Conservation (phyloP, 2,113 vertebrate species). For the Piprites chloris region DNA sequence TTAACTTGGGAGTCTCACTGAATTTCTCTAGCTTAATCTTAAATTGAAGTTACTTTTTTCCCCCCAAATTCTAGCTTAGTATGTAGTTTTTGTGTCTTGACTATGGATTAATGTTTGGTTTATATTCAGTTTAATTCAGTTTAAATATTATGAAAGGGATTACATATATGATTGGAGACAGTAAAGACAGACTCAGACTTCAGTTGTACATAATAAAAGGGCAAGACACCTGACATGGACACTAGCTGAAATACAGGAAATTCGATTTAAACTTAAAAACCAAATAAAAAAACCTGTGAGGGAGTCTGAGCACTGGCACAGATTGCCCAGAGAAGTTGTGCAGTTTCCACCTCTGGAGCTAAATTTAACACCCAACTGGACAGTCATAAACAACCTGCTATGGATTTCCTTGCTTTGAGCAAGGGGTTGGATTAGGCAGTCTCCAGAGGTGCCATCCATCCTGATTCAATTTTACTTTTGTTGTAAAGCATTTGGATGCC, state of each 20-base stretch:
- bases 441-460: neutral
- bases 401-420: neutral
- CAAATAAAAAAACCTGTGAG: rapidly evolving
- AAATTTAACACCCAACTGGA: neutral
- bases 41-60: neutral
- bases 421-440: neutral
- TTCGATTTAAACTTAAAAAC: neutral
- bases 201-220: neutral
- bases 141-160: neutral
- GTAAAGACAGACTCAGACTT: neutral
- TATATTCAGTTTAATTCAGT: neutral
- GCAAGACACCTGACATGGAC: neutral
- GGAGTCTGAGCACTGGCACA: neutral
- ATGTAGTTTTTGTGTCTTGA: neutral
- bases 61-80: neutral
- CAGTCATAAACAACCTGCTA: neutral
- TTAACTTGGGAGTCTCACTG: neutral
- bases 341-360: neutral
- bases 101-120: neutral
- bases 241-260: neutral
- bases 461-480: neutral
- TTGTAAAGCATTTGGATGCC: neutral
- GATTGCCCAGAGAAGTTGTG: neutral
- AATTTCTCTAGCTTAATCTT: neutral
- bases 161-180: neutral